phyloP scores from a whole-genome alignment of 2,113 vertebrate genomes.

The Engystomops pustulosus region DNA sequence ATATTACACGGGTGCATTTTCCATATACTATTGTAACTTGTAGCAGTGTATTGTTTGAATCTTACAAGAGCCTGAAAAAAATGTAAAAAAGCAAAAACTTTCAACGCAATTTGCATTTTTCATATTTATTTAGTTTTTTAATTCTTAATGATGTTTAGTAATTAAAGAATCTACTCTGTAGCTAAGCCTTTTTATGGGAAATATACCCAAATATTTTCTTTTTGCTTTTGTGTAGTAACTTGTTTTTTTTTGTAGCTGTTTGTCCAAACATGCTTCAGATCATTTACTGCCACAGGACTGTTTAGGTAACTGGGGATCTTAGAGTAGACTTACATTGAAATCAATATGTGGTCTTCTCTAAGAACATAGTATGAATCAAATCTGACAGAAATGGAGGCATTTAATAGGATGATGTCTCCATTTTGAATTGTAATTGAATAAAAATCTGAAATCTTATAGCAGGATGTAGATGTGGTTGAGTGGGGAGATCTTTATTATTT shows the following conservation, averaged over 20 bases:
- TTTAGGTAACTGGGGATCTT: constrained; percentile 24
- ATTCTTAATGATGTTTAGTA: no score
- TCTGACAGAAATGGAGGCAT: constrained; percentile 55
- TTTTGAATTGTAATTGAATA: constrained; percentile 52
- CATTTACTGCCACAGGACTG: constrained; percentile 20
- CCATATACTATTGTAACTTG: no score
- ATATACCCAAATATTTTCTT: not conserved
- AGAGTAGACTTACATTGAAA: constrained; percentile 45
- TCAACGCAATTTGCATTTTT: not conserved
- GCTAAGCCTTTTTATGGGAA: not conserved
- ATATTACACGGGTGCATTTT: no score
- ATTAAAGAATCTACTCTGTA: not conserved
- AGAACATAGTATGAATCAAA: constrained; percentile 57
- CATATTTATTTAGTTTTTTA: not conserved
- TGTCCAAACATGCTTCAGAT: not conserved
- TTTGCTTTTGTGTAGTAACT: not conserved
- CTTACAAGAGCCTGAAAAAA: no score
- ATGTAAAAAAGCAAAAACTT: no score
- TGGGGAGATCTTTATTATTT: constrained; percentile 42
- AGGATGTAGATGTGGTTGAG: constrained; percentile 54
- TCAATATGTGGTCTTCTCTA: constrained; percentile 52
- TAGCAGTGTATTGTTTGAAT: no score
- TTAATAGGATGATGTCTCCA: constrained; percentile 52
- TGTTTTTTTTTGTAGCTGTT: not conserved
- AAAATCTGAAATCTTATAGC: constrained; percentile 55